Percentiles rank a stretch among this genome's conserved stretches.
Conservation (phyloP, 2,113 vertebrate species). For the Morone chrysops region DNA sequence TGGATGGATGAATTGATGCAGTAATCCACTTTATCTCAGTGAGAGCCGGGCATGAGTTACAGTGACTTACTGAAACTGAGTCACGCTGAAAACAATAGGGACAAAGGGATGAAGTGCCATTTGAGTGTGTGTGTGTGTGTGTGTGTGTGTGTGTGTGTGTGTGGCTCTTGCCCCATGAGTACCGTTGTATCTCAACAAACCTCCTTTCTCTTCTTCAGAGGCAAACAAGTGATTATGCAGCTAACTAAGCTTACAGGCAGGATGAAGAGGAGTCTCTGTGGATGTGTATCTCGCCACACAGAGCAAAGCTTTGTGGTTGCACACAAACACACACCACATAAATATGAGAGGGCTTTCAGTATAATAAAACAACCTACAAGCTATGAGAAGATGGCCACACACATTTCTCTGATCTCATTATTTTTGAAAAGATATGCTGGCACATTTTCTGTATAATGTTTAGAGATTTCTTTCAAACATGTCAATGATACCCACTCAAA, state of each 20-base stretch:
- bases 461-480: background rate
- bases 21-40: conserved; percentile 16
- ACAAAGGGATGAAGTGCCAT: background rate
- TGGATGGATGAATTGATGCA: background rate
- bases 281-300: conserved; percentile 53
- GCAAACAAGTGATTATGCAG: conserved; percentile 70
- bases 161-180: conserved; percentile 31
- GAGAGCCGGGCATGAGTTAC: conserved; percentile 42
- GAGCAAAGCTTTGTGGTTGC: conserved; percentile 50
- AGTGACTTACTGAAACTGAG: conserved; percentile 34
- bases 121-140: conserved; percentile 18
- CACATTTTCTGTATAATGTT: conserved; percentile 11
- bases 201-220: conserved; percentile 56
- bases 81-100: conserved; percentile 28
- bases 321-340: conserved; percentile 52
- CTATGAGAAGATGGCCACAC: background rate
- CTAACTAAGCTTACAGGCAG: conserved; percentile 65
- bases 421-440: conserved; percentile 23
- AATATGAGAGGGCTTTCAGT: conserved; percentile 29
- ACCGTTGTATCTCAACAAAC: conserved; percentile 59
- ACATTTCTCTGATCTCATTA: conserved; percentile 27
- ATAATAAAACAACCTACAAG: conserved; percentile 29
- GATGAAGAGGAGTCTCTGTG: conserved; percentile 63
- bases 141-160: conserved; percentile 25
- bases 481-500: background rate